Conservation (phyloP, 2,113 vertebrate genomes). For the Mus pahari region DNA sequence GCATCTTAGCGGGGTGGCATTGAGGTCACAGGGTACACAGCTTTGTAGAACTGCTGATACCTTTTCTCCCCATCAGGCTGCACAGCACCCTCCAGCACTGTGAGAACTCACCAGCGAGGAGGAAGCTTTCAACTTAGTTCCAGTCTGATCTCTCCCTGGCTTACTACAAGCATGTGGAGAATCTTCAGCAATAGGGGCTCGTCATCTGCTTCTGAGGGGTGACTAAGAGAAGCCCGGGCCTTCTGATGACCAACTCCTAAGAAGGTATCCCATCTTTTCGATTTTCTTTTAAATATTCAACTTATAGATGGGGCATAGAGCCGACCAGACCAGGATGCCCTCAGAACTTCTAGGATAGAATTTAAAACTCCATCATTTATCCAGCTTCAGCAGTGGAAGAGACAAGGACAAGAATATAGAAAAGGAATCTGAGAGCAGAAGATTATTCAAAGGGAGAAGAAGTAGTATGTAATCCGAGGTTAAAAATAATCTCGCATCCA, state of each 20-base stretch:
- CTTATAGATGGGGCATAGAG: not conserved
- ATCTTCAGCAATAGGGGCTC: not conserved
- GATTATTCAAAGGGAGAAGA: not conserved
- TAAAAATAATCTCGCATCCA: not conserved
- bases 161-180: no score
- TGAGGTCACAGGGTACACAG: not conserved
- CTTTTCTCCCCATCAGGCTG: not conserved
- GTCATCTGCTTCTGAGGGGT: not conserved
- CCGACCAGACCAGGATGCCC: not conserved
- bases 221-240: not conserved
- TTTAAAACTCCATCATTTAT: not conserved
- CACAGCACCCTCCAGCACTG: no score
- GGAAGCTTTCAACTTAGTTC: not conserved
- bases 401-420: not conserved
- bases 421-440: not conserved
- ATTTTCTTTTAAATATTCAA: constrained; percentile 1
- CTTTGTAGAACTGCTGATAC: no score
- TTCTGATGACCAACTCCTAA: not conserved
- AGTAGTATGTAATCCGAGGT: not conserved
- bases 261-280: not conserved
- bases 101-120: not conserved
- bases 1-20: not conserved
- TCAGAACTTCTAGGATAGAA: not conserved
- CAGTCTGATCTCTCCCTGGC: not conserved
- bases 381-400: not conserved